Base-by-base conservation (phyloP, 1,140 invertebrate species). In the Lasaia peninsularis region DNA sequence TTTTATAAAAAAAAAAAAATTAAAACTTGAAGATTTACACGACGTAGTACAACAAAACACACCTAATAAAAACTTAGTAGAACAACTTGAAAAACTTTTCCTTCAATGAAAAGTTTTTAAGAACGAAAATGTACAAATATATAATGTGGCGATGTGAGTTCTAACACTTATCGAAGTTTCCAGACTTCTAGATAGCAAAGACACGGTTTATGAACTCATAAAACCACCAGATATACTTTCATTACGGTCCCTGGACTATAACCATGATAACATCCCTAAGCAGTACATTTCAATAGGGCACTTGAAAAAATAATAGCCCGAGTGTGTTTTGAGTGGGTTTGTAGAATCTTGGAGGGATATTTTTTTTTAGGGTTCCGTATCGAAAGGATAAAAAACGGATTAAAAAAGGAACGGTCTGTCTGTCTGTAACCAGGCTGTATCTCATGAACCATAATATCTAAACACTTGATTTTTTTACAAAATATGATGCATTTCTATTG, bases 161-260 rank as follows among this genome's bases (percentile, higher is more conserved):
- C 16, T 44, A 21, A 44, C 40, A 21, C 40, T 44, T 44, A 44
- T 44, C 14, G 18, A 20, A 44, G 40, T 44, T 44, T 44, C 40
- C 18, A 44, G 40, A 44, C 16, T 9, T 44, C 40, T 16, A 44
- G 40, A 44, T 44, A 44, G 14, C 10, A 7, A 18, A 18, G 40
- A 44, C 40, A 21, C 18, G 16, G 40, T 44, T 44, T 44, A 44
- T 44, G 16, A 44, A 11, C 40, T 44, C 40, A 44, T 44, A 44
- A 44, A 44, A 18, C 3, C 9, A 44, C 10, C 40, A 44, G 40
- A 14, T 44, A 16, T 20, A 44, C 40, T 44, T 44, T 44, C 40
- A 44, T 44, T 44, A 44, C 18, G 16, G 40, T 11, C 16, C 16
- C 10, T 44, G 16, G 9, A 44, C 40, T 18, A 44, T 44, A 44